Evolutionary conservation across 2,797 vertebrate species (phyloP), one percentile per base, ranked within the genome.

Genomic region (Falco concolor): DNA sequence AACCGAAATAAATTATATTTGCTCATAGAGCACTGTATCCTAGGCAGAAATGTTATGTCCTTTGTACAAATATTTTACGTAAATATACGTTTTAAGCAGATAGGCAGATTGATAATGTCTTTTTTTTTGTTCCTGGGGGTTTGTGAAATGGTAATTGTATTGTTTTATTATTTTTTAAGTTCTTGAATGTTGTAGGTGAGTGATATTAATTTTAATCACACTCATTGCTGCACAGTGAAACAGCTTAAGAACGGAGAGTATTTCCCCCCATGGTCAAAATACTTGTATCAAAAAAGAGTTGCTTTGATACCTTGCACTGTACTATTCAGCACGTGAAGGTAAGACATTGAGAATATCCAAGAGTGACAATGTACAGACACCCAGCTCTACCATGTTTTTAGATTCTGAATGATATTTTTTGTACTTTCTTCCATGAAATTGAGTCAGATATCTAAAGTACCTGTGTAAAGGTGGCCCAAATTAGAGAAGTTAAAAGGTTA

Each of bases 41-140:
- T 47, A 54, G 70, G 32, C 52, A 90, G 53, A 91, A 95, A 75
- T 84, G 42, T 53, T 91, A 65, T 60, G 67, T 74, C 16, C 11
- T 86, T 89, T 74, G 36, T 90, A 74, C 59, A 91, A 87, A 82
- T 88, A 93, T 56, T 91, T 94, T 77, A 95, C 87, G 45, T 69
- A 94, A 96, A 86, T 49, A 30, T 64, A 60, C 10, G 9, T 91
- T 96, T 93, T 91, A 82, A 67, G 45, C 45, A 72, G 67, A 64
- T 49, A 54, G 11, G 60, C 57, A 59, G 45, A 34, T 69, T 79
- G 56, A n/a, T 70, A 70, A 94, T 40, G 40, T 87, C 49, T 90
- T 73, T 95, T 59, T 59, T 67, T 92, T 56, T 60, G 5, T 13
- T 84, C 25, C 10, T 76, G 87, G 49, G 28, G 15, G 24, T 91